Base-by-base conservation (phyloP, 1,140 invertebrate species). In the Meloidogyne chitwoodi region DNA sequence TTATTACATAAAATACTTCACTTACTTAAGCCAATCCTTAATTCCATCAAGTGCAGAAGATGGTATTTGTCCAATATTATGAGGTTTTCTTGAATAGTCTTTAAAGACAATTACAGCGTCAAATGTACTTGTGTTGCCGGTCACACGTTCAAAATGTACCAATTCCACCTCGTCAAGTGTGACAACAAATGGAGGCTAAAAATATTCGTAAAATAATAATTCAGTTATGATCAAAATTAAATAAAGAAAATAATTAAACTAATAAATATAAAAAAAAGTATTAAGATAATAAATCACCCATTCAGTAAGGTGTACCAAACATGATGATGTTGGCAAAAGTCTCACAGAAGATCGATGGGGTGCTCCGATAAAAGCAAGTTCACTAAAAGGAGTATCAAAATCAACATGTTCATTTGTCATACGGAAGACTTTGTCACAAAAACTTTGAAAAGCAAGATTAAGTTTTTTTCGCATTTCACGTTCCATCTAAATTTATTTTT, bases 81-180 rank as follows among this genome's bases (percentile, higher is more conserved):
- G 92, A 1, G 93, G 92, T 89, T 97, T 98, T 83, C 92, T 92
- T 65, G 91, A 90, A 88, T 99, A 99, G 89, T 99, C 95, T 89
- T 99, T 99, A 86, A 98, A 99, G 41, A 99, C 93, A 87, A 99
- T 99, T 29, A 99, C 93, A 94, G 99, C 99, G 88, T 99, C 97
- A 88, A 99, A 99, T 88, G 98, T 99, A 88, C 98, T 97, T 75
- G 99, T 89, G 86, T 98, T 94, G 88, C 99, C 98, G 86, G 95
- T 94, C 5, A 99, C 96, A 88, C 97, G 90, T 88, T 99, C 97
- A 89, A 99, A 99, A 88, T 99, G 96, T 0, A 99, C 95, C 73
- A 99, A 87, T 88, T 99, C 96, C 1, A 98, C 93, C 85, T 99
- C 95, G 89, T 98, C 96, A 24, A 99, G 89, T 0, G 95, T 94